Base-by-base conservation (phyloP, 2,888 invertebrate genomes). In the Leptogaster cylindrica region DNA sequence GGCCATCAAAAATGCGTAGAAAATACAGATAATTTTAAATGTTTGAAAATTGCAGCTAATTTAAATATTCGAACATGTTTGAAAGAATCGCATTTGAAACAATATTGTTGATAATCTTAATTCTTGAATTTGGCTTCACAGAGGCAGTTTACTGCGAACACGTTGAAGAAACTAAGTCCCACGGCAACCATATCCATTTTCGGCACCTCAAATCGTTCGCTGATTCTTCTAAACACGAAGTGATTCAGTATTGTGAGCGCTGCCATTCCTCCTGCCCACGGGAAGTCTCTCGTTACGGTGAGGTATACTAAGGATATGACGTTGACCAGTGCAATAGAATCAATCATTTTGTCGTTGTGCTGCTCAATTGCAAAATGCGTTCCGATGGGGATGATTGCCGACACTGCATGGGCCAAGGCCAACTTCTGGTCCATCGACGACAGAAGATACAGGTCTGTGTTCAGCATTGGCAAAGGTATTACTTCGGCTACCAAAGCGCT, bases 231-330 rank as follows among this genome's bases (percentile, higher is more conserved):
- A n/a, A 71, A 70, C 2, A 70, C 50, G 20, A 67, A 72, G 33
- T 73, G 71, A 65, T 73, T 73, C 6, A 73, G 23, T 12, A 66
- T 44, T 4, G 61, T 23, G 7, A 73, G 33, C 1, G 73, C 71
- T 10, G 71, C 65, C 27, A 73, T 41, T 7, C 73, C 73, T 20
- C 69, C 70, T 7, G 71, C 71, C 73, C 73, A 73, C 5, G 71
- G 66, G 6, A 67, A 69, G n/a, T 73, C 71, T 10, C 70, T 67
- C 0, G 8, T 48, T 0, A 72, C 12, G 6, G 72, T 68, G 12
- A 72, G 44, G 48, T 68, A 70, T 2, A 70, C 1, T 44, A 72
- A 12, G 1, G 73, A 71, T 10, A 48, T 69, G 6, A 73, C 8
- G 27, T 72, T 73, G 2, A 68, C 72, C 1, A 72, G 27, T 1